Evolutionary conservation across 2,888 invertebrate genomes (phyloP), one percentile per base, ranked within the genome.

Genomic region (Lottia gigantea): DNA sequence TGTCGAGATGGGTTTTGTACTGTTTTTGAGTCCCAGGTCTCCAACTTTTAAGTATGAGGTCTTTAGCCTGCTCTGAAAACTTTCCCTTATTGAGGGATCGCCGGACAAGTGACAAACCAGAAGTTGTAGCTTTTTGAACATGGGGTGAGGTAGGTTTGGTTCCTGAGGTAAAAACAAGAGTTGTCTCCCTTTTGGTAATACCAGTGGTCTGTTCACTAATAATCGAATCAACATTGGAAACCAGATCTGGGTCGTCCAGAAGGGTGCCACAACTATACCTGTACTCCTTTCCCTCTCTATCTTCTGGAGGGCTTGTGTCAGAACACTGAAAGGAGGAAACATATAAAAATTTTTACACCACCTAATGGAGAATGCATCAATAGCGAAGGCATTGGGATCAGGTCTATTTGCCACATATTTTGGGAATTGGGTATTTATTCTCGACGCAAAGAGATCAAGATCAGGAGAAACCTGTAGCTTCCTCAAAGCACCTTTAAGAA

Each of bases 371-470:
- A 72, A 74, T 14, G 72, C 64, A 66, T 74, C 72, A 49, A 68
- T 63, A 15, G 63, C 69, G 4, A 55, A 23, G 7, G 72, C 70
- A 31, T 69, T 46, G 2, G 72, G 72, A 45, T 72, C 73, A 25
- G 73, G 73, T 40, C 62, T 71, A 25, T 55, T 65, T 26, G 72
- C 68, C 8, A 68, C 66, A 66, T 68, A 72, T 26, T 6, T 49
- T 65, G 64, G 26, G 8, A 55, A 46, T 55, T 74, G 72, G 23
- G 14, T 46, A 55, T 74, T 74, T 16, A 68, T 40, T 23, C 72
- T 70, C 23, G 73, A 71, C 19, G 73, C 75, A 69, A 75, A 75
- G 23, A 75, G 19, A 64, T 75, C 73, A 55, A 73, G 68, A 8
- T 63, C 55, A 31, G 67, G 66, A n/a, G n/a, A n/a, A 25, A 49